Conservation (phyloP, 2,888 invertebrate genomes). For the Pelosia muscerda region DNA sequence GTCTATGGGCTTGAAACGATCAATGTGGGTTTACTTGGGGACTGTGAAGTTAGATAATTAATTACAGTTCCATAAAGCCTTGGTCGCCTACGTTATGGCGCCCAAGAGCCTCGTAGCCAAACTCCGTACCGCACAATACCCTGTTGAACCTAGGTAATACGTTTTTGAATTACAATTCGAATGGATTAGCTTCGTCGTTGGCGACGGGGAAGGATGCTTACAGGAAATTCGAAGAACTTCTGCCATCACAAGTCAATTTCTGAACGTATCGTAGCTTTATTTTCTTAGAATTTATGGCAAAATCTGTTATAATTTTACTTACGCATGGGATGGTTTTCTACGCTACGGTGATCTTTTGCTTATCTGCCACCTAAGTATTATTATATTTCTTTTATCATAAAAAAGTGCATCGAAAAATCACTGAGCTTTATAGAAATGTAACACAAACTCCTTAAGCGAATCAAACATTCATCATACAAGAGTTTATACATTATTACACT, state of each 20-base stretch:
- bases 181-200: conserved; percentile 49
- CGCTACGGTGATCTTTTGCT: no score
- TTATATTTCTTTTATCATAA: no score
- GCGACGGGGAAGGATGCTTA: conserved; percentile 29
- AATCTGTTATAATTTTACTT: background rate
- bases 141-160: conserved; percentile 71
- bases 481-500: no score
- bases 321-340: background rate
- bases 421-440: no score
- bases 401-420: no score
- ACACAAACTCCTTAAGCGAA: no score
- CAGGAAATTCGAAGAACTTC: conserved; percentile 46
- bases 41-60: conserved; percentile 76
- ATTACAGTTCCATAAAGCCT: conserved; percentile 71
- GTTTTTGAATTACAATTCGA: conserved; percentile 67
- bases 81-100: conserved; percentile 64
- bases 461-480: no score
- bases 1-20: conserved; percentile 63
- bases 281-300: conserved; percentile 19
- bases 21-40: conserved; percentile 58
- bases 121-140: conserved; percentile 60
- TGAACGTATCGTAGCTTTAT: conserved; percentile 32
- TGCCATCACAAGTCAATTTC: conserved; percentile 44
- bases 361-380: no score
- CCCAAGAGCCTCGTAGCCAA: conserved; percentile 71